Percentiles rank a stretch among this genome's conserved stretches.
These are phyloP conservation scores for Oikopleura albicans DNA, from an alignment of 23 tunicate species.

Conservation along the genomic window DNA sequence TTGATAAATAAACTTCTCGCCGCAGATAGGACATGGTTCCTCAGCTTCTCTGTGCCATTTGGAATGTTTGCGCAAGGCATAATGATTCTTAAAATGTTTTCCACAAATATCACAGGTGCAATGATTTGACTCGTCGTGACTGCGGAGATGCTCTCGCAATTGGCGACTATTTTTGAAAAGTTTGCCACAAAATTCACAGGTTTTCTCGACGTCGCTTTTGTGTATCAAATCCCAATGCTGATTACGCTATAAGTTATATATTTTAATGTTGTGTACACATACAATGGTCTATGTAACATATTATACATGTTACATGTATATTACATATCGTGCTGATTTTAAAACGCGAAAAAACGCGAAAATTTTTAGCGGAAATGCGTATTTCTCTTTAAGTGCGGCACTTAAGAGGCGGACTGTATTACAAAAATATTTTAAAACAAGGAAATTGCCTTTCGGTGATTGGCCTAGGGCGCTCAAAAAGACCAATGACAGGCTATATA, in stretches of 20 bases:
- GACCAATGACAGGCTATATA: no score
- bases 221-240: constrained; percentile 11
- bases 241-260: neutral
- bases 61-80: neutral
- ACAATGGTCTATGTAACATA: no score
- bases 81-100: neutral
- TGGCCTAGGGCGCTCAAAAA: no score
- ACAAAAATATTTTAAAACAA: no score
- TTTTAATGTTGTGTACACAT: no score
- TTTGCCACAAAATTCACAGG: constrained; percentile 14
- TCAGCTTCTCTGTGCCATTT: neutral
- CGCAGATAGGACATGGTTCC: neutral
- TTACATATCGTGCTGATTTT: neutral
- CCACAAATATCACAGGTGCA: constrained; percentile 15
- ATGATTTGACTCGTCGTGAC: constrained; percentile 13
- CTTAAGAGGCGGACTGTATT: no score
- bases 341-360: neutral
- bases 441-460: no score
- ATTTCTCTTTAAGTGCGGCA: no score
- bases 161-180: constrained; percentile 3
- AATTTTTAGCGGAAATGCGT: no score
- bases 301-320: neutral
- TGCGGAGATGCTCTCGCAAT: neutral
- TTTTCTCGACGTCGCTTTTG: neutral
- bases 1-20: neutral